Conservation (phyloP, 2,888 invertebrate genomes). For the Pollenia amentaria region DNA sequence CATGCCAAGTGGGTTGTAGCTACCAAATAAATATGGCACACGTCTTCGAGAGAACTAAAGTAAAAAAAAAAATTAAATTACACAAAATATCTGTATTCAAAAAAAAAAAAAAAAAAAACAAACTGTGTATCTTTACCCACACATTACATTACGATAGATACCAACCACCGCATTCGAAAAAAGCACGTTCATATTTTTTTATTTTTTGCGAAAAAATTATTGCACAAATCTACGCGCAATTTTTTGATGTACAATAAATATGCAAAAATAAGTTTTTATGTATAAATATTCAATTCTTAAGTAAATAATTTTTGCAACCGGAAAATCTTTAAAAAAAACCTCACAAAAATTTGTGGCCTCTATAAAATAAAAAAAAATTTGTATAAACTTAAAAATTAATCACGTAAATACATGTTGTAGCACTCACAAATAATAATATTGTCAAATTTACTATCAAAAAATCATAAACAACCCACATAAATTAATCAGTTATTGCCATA, state of each 20-base stretch:
- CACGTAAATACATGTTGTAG: not conserved
- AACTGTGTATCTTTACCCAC: conserved; percentile 52
- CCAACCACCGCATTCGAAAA: not conserved
- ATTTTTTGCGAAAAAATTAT: not conserved
- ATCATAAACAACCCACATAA: conserved; percentile 67
- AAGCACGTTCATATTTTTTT: conserved; percentile 30
- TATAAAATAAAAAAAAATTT: conserved; percentile 15
- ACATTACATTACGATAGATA: conserved; percentile 12
- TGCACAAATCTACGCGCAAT: conserved; percentile 57
- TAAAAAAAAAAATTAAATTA: conserved; percentile 1
- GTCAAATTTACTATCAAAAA: conserved; percentile 55
- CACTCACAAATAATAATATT: conserved; percentile 40
- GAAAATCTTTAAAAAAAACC: conserved; percentile 29
- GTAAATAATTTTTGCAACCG: conserved; percentile 42
- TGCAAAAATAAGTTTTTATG: conserved; percentile 20
- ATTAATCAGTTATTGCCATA: conserved; percentile 49
- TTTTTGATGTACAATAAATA: conserved; percentile 28
- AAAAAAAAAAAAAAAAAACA: not conserved
- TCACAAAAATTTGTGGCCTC: conserved; percentile 29
- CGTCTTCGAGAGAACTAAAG: conserved; percentile 12
- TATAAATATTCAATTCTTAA: conserved; percentile 4
- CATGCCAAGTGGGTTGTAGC: conserved; percentile 72
- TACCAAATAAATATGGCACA: conserved; percentile 69
- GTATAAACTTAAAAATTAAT: conserved; percentile 29
- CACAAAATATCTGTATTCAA: not conserved